Evolutionary conservation across 1,140 invertebrate species (phyloP).

Genomic region (Hylyphantes graminicola): DNA sequence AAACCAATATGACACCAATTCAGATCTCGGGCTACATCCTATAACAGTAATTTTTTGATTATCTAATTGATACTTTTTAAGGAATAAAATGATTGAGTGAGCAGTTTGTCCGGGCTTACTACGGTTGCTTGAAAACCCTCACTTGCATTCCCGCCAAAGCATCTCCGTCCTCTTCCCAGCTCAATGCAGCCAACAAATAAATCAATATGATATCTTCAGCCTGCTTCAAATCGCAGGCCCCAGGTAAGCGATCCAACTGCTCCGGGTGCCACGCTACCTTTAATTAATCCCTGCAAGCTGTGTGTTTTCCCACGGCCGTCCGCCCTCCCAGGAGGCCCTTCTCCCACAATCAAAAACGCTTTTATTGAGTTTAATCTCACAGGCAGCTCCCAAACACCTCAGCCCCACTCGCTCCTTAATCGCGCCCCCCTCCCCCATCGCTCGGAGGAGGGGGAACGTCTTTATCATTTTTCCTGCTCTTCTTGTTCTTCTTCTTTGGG

Average conservation of each 20-base stretch:
- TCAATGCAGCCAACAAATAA: conserved; percentile 13
- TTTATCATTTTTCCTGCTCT: conserved; percentile 48
- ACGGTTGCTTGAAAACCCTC: too few relatives aligned
- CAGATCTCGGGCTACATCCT: too few relatives aligned
- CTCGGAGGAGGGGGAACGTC: conserved; percentile 25
- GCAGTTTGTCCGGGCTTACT: too few relatives aligned
- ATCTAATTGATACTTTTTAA: too few relatives aligned
- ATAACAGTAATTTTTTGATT: too few relatives aligned
- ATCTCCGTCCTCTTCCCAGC: too few relatives aligned
- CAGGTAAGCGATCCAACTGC: conserved; percentile 43
- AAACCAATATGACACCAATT: too few relatives aligned
- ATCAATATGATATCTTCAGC: conserved; percentile 45
- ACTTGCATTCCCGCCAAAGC: too few relatives aligned
- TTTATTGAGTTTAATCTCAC: conserved; percentile 62
- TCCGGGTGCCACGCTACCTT: conserved; percentile 35
- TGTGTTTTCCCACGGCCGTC: conserved; percentile 56
- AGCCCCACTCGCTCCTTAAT: conserved; percentile 53
- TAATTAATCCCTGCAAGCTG: conserved; percentile 60
- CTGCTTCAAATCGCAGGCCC: conserved; percentile 11
- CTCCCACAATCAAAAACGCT: conserved; percentile 61
- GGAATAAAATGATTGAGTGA: too few relatives aligned
- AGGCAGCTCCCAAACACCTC: conserved; percentile 60
- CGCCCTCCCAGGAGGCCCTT: conserved; percentile 33
- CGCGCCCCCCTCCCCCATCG: conserved; percentile 28
- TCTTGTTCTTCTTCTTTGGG: not conserved